These are phyloP conservation scores for Syngnathus typhle DNA, from an alignment of 2,113 vertebrate genomes.

Conservation along the genomic window DNA sequence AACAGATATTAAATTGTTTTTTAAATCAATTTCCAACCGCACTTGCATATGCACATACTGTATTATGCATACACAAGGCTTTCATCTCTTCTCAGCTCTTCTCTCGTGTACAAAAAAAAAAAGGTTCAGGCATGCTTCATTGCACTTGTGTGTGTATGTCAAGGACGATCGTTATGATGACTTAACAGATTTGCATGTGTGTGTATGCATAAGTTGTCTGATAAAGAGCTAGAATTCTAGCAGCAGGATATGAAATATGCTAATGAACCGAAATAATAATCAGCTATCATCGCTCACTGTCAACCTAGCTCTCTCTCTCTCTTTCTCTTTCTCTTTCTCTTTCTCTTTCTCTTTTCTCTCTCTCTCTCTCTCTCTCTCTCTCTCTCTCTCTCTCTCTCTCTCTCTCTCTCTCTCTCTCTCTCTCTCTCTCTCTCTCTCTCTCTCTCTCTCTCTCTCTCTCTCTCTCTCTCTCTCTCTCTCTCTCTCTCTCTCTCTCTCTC, in stretches of 20 bases:
- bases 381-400: no score
- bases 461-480: no score
- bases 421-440: no score
- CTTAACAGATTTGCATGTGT: background rate
- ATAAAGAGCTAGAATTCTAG: background rate
- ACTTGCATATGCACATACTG: background rate
- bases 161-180: background rate
- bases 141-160: background rate
- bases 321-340: background rate
- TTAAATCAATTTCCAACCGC: background rate
- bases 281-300: background rate
- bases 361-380: no score
- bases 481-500: no score
- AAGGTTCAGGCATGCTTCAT: background rate
- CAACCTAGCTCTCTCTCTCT: background rate
- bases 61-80: background rate
- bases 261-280: background rate
- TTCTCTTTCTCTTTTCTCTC: no score
- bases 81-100: background rate
- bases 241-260: conserved; percentile 5
- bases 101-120: background rate
- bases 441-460: no score
- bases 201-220: background rate
- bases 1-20: background rate
- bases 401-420: no score